These are phyloP conservation scores for Anthrax anthrax DNA, from an alignment of 2,888 invertebrate species.

Conservation along the genomic window DNA sequence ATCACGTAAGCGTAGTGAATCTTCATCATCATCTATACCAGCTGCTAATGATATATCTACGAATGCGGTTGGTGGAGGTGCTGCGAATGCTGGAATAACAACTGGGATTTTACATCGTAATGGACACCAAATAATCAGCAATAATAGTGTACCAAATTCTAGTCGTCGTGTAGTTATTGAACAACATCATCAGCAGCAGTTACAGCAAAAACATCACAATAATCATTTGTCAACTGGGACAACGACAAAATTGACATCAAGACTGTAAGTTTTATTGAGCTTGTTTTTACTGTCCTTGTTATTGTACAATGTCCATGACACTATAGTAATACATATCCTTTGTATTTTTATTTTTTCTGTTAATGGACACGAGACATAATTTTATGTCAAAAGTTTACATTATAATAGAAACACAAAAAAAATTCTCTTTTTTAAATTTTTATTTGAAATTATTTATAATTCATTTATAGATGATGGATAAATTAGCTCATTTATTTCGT, in stretches of 20 bases:
- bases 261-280: constrained; percentile 18
- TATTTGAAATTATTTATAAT: not conserved
- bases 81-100: not conserved
- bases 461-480: constrained; percentile 28
- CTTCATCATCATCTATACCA: constrained; percentile 1
- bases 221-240: no score
- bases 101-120: not conserved
- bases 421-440: no score
- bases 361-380: no score
- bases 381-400: not conserved
- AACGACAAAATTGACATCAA: constrained; percentile 12
- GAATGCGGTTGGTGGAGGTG: no score
- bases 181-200: not conserved
- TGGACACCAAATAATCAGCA: not conserved
- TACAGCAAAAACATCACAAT: not conserved
- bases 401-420: constrained; percentile 4
- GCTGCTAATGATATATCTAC: no score
- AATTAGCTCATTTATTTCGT: constrained; percentile 26
- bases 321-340: no score
- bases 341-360: no score
- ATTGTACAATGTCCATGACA: no score
- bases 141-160: constrained; percentile 1
- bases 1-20: constrained; percentile 21
- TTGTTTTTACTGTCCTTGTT: no score
- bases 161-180: constrained; percentile 8